phyloP scores from a whole-genome alignment of 1,140 invertebrate species.

The Diachasma alloeum region DNA sequence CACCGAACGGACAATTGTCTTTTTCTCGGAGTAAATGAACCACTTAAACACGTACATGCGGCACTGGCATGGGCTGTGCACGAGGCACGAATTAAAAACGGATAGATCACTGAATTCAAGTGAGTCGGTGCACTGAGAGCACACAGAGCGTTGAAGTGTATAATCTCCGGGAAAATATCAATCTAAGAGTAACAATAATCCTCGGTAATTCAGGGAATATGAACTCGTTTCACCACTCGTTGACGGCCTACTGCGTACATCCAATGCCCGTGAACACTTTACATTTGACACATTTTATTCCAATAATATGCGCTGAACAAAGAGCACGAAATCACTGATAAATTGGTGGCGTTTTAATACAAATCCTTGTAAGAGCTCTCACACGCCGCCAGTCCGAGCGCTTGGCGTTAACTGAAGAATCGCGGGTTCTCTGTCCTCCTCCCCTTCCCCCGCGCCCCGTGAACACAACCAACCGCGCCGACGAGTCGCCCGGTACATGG shows the following conservation, averaged over 20 bases:
- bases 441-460: neutral
- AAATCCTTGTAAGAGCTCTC: slow-evolving; percentile 31
- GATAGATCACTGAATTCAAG: neutral
- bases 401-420: slow-evolving; percentile 48
- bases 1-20: neutral
- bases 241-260: neutral
- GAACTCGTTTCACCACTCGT: neutral
- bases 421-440: slow-evolving; percentile 22
- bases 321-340: neutral
- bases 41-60: neutral
- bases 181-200: neutral
- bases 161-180: neutral
- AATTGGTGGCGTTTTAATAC: neutral
- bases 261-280: neutral
- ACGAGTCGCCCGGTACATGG: slow-evolving; percentile 14
- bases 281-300: neutral
- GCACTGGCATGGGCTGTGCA: neutral
- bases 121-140: neutral
- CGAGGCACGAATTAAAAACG: neutral
- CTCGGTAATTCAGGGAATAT: neutral
- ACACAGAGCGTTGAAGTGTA: neutral
- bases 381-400: slow-evolving; percentile 34
- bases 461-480: neutral
- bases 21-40: neutral
- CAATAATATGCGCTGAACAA: neutral